A percentile compares a stretch with the other conserved stretches of the same genome.
These are phyloP conservation scores for Cassiopea andromeda DNA, from an alignment of 30 jellyfish, hydroid and myxozoan species.

Conservation along the genomic window DNA sequence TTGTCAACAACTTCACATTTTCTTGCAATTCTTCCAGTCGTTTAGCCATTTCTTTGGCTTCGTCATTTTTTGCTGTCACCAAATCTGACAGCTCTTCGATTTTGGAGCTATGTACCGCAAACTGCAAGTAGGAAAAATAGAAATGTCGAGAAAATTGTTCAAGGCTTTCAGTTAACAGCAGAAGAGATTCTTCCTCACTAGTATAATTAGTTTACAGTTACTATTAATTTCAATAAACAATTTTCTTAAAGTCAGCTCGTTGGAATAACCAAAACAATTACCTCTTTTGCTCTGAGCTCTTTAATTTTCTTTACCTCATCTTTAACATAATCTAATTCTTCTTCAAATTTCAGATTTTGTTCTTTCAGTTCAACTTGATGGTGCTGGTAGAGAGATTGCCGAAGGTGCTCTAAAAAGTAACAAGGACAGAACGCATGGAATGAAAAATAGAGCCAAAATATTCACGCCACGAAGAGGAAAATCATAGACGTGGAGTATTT, in stretches of 20 bases:
- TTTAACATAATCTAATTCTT: conserved; percentile 44
- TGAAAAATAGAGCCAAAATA: too few species aligned
- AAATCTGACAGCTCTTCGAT: conserved; percentile 63
- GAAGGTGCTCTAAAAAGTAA: conserved; percentile 56
- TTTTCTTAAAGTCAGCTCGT: neutral
- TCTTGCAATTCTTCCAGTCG: conserved; percentile 44
- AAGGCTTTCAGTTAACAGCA: too few species aligned
- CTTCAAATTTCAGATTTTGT: conserved; percentile 57
- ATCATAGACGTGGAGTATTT: too few species aligned
- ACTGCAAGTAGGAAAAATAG: conserved; percentile 30
- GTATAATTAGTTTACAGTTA: too few species aligned
- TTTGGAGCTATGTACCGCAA: conserved; percentile 76
- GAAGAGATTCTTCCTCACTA: too few species aligned
- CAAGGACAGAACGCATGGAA: too few species aligned
- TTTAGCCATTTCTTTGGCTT: conserved; percentile 9
- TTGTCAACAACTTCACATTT: conserved; percentile 49
- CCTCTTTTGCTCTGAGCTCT: conserved; percentile 86
- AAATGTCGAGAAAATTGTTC: too few species aligned
- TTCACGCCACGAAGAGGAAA: too few species aligned
- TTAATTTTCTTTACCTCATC: conserved; percentile 62
- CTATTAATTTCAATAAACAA: neutral
- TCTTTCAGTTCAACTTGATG: conserved; percentile 78
- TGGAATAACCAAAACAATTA: neutral
- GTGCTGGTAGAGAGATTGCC: conserved; percentile 67
- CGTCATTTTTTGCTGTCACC: conserved; percentile 42